Percentiles rank a stretch among this genome's conserved stretches.
Conservation (phyloP, 2,888 invertebrate species). For the Lacanobia wlatinum region DNA sequence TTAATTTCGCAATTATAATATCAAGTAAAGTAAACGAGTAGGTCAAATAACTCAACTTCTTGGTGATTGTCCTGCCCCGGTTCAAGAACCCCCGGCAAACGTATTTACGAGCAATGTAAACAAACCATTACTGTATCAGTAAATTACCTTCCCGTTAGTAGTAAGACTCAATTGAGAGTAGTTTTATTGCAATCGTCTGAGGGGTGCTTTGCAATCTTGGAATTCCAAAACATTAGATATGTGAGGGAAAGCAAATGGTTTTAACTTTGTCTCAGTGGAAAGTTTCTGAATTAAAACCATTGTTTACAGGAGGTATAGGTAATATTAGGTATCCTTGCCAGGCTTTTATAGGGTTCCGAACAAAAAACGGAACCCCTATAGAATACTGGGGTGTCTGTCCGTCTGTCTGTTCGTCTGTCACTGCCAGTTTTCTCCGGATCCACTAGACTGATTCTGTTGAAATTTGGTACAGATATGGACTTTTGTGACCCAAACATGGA, state of each 20-base stretch:
- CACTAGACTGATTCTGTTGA: too few species aligned
- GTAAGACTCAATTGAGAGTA: slow-evolving; percentile 54
- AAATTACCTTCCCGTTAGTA: slow-evolving; percentile 51
- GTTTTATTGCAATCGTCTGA: slow-evolving; percentile 50
- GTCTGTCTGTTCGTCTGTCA: too few species aligned
- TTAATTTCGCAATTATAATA: too few species aligned
- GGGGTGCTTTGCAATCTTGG: slow-evolving; percentile 32
- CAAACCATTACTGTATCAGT: slow-evolving; percentile 56
- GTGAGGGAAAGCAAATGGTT: slow-evolving; percentile 8
- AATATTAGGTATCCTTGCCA: too few species aligned
- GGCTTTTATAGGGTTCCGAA: too few species aligned
- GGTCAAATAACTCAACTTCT: slow-evolving; percentile 20
- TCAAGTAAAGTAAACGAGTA: too few species aligned
- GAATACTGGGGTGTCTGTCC: too few species aligned
- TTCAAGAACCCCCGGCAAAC: slow-evolving; percentile 16
- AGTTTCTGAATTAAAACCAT: neutral
- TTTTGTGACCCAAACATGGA: too few species aligned
- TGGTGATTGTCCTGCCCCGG: slow-evolving; percentile 30
- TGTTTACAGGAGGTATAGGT: neutral
- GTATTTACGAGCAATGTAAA: slow-evolving; percentile 50
- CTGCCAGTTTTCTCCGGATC: too few species aligned
- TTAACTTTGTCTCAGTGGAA: neutral
- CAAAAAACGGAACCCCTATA: too few species aligned
- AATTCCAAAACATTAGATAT: slow-evolving; percentile 20
- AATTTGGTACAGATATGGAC: too few species aligned